These are phyloP conservation scores for Lepisosteus oculatus DNA, from an alignment of 2,113 vertebrate genomes.

Conservation along the genomic window DNA sequence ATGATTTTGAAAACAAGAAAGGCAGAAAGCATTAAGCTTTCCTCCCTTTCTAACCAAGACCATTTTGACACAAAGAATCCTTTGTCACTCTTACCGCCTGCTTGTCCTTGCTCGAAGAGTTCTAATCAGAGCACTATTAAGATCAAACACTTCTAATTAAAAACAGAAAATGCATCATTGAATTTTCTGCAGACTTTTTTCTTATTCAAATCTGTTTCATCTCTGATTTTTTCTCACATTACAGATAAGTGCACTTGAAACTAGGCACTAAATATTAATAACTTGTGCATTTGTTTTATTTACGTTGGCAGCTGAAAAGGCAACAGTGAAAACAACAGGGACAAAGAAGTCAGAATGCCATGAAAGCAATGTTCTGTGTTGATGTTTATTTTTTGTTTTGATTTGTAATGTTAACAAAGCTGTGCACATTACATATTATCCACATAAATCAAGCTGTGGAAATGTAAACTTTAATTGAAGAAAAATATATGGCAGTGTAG, in stretches of 20 bases:
- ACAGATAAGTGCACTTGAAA: too few relatives aligned
- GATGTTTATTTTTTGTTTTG: background rate
- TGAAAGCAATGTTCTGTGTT: background rate
- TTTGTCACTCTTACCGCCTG: background rate
- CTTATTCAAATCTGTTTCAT: too few relatives aligned
- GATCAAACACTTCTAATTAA: constrained; percentile 5
- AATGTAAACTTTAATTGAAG: background rate
- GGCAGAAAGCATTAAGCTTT: background rate
- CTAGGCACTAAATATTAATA: background rate
- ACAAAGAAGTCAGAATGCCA: background rate
- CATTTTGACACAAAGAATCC: too few relatives aligned
- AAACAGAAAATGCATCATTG: background rate
- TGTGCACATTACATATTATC: background rate
- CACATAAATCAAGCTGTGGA: too few relatives aligned
- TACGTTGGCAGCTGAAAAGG: background rate
- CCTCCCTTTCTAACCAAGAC: background rate
- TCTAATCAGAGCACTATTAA: background rate
- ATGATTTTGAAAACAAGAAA: background rate
- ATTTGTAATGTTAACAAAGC: background rate
- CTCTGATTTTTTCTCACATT: too few relatives aligned
- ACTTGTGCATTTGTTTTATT: background rate
- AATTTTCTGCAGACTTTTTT: too few relatives aligned
- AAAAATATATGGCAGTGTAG: background rate
- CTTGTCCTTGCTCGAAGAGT: background rate
- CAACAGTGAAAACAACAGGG: background rate